phyloP scores from a whole-genome alignment of 2,888 invertebrate genomes.

The Diarsia brunnea region DNA sequence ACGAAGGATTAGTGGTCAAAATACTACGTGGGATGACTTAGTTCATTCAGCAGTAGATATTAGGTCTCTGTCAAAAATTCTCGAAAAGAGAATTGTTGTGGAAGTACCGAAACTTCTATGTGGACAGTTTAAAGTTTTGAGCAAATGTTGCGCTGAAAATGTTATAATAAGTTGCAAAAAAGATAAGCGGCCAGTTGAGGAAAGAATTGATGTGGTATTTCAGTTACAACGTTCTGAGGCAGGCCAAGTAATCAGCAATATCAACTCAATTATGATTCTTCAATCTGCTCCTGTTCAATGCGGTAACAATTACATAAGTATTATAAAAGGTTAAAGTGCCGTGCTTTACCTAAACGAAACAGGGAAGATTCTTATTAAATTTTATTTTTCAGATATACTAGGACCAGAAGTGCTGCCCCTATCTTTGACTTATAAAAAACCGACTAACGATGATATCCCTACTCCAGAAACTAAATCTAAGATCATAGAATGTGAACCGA shows the following conservation, averaged over 20 bases:
- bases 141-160: slow-evolving; percentile 77
- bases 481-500: slow-evolving; percentile 55
- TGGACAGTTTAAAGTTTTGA: slow-evolving; percentile 79
- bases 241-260: slow-evolving; percentile 79
- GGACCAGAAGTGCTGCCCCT: slow-evolving; percentile 49
- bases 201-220: slow-evolving; percentile 79
- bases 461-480: slow-evolving; percentile 28
- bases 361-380: background rate
- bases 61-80: slow-evolving; percentile 81
- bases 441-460: slow-evolving; percentile 23
- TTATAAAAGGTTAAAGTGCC: background rate
- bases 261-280: slow-evolving; percentile 81
- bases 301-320: slow-evolving; percentile 41
- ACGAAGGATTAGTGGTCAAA: slow-evolving; percentile 70
- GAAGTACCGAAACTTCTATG: slow-evolving; percentile 83
- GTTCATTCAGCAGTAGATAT: slow-evolving; percentile 85
- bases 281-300: slow-evolving; percentile 67
- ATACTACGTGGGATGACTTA: slow-evolving; percentile 80
- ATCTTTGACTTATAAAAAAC: slow-evolving; percentile 59
- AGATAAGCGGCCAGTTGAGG: slow-evolving; percentile 55
- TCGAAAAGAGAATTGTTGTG: slow-evolving; percentile 83
- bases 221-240: slow-evolving; percentile 78
- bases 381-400: slow-evolving; percentile 59
- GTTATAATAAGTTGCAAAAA: slow-evolving; percentile 80
- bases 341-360: background rate